Evolutionary conservation across 2,113 vertebrate genomes (phyloP), one percentile per base, ranked within the genome.

Genomic region (Caretta caretta): DNA sequence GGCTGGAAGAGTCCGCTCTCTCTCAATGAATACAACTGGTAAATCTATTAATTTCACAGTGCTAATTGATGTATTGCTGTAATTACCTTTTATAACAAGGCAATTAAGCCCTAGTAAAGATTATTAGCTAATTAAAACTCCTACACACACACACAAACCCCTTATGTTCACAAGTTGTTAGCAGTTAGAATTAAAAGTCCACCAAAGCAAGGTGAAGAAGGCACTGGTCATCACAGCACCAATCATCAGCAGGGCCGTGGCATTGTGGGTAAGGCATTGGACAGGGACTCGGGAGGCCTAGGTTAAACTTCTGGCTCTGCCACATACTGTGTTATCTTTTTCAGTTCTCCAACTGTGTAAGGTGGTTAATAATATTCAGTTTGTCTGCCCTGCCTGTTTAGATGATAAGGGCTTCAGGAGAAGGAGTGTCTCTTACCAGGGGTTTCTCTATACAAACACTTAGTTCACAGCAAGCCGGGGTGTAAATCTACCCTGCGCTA

Each of bases 31-130:
- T 57, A 86, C 79, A 86, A 96, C 88, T 90, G 91, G 88, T 85
- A 91, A 94, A 97, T 97, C 94, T 95, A 94, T 97, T 96, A 87
- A 94, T 93, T 97, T 96, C 95, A 90, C 94, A 92, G 88, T 94
- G 96, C 93, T 97, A 97, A 96, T 96, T 96, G 97, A 97, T 93
- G 82, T 90, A 96, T 92, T 80, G 88, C 96, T 59, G 88, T 96
- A 96, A 97, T 97, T 97, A 97, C 90, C 90, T 95, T 96, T 95
- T 93, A 93, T 95, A 96, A 97, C 96, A 93, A 97, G 96, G 96
- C 94, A 96, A 96, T 97, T 96, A 97, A 91, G 72, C 81, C 88
- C 91, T 51, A 94, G 97, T 97, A 96, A 90, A 92, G 94, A 96
- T 91, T 93, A 94, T 97, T 96, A 96, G 96, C 95, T 96, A 92